phyloP scores from a whole-genome alignment of 2,797 vertebrate species.

The Lepilemur septentrionalis region DNA sequence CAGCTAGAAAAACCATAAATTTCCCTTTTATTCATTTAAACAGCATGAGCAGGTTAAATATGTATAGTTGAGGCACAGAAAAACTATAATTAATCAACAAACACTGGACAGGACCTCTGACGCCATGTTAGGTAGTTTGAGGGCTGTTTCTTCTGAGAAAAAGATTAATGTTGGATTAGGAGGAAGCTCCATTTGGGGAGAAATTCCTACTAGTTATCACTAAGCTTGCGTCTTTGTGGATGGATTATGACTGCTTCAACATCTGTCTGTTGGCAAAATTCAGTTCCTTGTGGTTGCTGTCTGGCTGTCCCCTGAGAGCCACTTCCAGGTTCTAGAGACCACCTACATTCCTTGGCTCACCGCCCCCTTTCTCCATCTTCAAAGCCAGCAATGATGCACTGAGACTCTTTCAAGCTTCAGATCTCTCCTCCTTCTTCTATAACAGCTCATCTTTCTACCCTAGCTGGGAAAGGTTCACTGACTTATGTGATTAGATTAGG shows the following conservation, averaged over 20 bases:
- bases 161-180: background rate
- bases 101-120: background rate
- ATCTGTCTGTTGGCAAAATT: background rate
- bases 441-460: background rate
- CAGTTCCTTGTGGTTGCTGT: background rate
- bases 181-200: background rate
- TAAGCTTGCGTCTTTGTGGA: background rate
- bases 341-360: background rate
- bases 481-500: background rate
- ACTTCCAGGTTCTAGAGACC: background rate
- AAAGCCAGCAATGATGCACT: background rate
- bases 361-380: background rate
- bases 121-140: background rate
- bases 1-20: background rate
- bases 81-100: background rate
- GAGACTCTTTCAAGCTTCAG: background rate
- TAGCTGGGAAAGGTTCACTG: background rate
- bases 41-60: background rate
- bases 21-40: slow-evolving; percentile 38
- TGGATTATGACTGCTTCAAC: background rate
- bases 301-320: background rate
- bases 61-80: background rate
- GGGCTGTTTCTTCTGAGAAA: background rate
- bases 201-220: background rate
- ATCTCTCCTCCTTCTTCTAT: background rate